Percentiles rank a stretch among this genome's conserved stretches.
Conservation (phyloP, 1,140 invertebrate species). For the Tetragnatha versicolor region DNA sequence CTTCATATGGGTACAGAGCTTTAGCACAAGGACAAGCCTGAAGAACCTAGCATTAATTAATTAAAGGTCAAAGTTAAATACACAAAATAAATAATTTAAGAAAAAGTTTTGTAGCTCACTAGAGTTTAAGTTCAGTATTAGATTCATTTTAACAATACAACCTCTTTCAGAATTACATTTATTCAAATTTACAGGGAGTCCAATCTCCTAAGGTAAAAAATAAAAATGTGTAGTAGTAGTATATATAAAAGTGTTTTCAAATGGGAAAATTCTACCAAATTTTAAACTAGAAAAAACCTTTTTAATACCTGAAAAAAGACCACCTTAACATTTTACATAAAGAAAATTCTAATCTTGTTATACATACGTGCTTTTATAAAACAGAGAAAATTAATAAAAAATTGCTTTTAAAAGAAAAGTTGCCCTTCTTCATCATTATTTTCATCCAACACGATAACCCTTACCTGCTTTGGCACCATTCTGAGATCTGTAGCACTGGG, state of each 20-base stretch:
- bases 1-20: constrained; percentile 85
- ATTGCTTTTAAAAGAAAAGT: too few relatives aligned
- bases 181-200: too few relatives aligned
- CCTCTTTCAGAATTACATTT: neutral
- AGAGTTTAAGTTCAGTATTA: neutral
- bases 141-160: neutral
- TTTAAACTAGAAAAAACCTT: too few relatives aligned
- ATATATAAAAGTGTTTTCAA: neutral
- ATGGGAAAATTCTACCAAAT: too few relatives aligned
- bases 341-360: too few relatives aligned
- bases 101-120: neutral
- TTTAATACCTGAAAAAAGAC: too few relatives aligned
- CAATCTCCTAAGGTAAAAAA: neutral
- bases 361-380: too few relatives aligned
- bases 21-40: constrained; percentile 77
- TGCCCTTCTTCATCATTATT: too few relatives aligned
- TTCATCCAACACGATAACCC: neutral
- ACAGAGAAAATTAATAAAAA: neutral
- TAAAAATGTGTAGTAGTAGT: neutral
- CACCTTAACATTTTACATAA: too few relatives aligned
- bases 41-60: too few relatives aligned
- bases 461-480: constrained; percentile 52
- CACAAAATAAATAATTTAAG: neutral
- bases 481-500: constrained; percentile 37
- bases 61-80: neutral